Evolutionary conservation across 2,888 invertebrate genomes (phyloP).

Genomic region (Branchipolynoe longqiensis): DNA sequence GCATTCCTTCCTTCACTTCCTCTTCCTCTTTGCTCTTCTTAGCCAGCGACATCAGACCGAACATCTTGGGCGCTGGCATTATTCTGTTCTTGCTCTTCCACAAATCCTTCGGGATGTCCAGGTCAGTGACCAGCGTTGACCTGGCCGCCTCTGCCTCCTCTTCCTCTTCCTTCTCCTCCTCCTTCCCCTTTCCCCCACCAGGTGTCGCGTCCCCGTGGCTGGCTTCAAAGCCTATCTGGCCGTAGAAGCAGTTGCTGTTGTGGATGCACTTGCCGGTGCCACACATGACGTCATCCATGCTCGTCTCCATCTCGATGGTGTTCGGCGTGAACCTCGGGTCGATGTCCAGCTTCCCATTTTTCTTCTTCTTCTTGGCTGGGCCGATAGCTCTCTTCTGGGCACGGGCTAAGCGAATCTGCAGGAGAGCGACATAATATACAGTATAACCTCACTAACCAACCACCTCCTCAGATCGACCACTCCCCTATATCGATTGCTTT

Average conservation of each 20-base stretch:
- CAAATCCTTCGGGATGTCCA: background rate
- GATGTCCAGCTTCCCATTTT: background rate
- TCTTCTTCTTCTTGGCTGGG: background rate
- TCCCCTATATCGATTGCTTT: too few species aligned
- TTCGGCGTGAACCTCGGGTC: background rate
- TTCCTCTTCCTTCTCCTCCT: too few species aligned
- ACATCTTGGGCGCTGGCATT: background rate
- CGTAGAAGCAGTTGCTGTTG: conserved; percentile 44
- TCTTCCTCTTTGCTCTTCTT: too few species aligned
- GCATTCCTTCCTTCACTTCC: too few species aligned
- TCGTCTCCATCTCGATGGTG: background rate
- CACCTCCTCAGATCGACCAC: too few species aligned
- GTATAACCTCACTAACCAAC: too few species aligned
- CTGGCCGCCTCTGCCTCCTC: background rate
- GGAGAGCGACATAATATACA: background rate
- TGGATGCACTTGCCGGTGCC: conserved; percentile 26
- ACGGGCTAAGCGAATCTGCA: background rate
- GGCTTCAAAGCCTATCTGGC: conserved; percentile 16
- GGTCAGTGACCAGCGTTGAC: background rate
- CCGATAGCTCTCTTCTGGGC: background rate
- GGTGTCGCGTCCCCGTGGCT: too few species aligned
- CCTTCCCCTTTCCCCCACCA: too few species aligned
- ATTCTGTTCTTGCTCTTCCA: too few species aligned
- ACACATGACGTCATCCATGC: conserved; percentile 28
- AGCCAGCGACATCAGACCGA: background rate